Evolutionary conservation across 2,888 invertebrate species (phyloP).

Genomic region (Lochmaea crataegi): DNA sequence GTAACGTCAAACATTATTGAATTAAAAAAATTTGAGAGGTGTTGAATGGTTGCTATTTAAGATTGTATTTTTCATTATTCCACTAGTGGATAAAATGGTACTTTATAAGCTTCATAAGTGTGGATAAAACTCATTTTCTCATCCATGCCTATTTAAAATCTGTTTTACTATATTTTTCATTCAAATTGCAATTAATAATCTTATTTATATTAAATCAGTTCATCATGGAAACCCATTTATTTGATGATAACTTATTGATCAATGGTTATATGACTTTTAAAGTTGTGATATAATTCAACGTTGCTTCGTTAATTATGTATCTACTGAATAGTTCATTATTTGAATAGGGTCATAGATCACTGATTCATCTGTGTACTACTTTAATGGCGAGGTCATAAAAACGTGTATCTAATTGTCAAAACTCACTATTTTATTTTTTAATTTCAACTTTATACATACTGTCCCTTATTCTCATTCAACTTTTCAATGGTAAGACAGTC

Average conservation of each 20-base stretch:
- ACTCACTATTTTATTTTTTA: background rate
- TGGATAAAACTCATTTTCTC: no score
- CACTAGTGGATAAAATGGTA: no score
- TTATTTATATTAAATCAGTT: no score
- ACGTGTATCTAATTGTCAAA: background rate
- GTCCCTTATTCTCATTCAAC: no score
- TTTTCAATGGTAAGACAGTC: background rate
- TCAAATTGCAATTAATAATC: no score
- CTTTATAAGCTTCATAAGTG: no score
- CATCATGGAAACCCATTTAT: background rate
- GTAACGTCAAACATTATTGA: no score
- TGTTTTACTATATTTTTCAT: no score
- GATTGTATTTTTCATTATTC: no score
- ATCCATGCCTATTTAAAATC: background rate
- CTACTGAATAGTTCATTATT: constrained; percentile 9
- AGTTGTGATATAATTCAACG: background rate
- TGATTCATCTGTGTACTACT: constrained; percentile 17
- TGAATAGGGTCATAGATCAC: constrained; percentile 14
- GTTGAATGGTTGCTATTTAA: no score
- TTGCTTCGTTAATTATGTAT: background rate
- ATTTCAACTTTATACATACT: no score
- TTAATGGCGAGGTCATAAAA: background rate
- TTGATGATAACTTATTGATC: background rate
- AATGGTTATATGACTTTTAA: background rate
- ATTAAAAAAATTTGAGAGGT: no score